Evolutionary conservation across 2,113 vertebrate genomes (phyloP), one percentile per base, ranked within the genome.

Genomic region (Forbesichthys papilliferus): DNA sequence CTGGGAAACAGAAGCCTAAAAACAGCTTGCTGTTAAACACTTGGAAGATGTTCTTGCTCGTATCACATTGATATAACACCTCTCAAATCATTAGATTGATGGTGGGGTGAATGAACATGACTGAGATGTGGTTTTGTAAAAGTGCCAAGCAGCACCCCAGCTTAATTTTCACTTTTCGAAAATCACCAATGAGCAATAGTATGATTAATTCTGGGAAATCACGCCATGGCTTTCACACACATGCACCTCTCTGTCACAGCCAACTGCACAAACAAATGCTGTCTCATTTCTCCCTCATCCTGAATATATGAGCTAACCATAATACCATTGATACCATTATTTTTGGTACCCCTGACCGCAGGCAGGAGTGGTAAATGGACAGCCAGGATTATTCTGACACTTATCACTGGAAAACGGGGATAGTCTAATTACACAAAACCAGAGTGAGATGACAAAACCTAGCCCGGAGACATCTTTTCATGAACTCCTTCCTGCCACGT

Each of bases 401-500:
- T 79, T 81, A 69, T 71, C 69, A 86, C 74, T 82, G 82, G 74
- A 90, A 87, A 88, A 74, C 61, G 49, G 77, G 57, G 68, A 81
- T 76, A 48, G 78, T 11, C 74, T 86, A 87, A 91, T 90, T 90
- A 90, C 80, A 90, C 66, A 53, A 79, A 90, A 66, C 79, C 71
- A 77, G 73, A 46, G 64, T 63, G 78, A 87, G 78, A 74, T 90
- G 90, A 89, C 87, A 89, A 89, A 89, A 78, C 68, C 61, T 84
- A 0, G 78, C 91, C 91, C 55, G 48, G 3, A 90, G 91, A 88
- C 78, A 71, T 73, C 83, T 80, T 80, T 61, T 84, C 79, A 80
- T 82, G 74, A 80, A 86, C 70, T 83, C 81, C 87, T 88, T 90
- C 84, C 87, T 89, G 88, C 89, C 83, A 90, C 82, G 79, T 84